Base-by-base conservation (phyloP, 2,888 invertebrate genomes). In the Caenorhabditis virilis region DNA sequence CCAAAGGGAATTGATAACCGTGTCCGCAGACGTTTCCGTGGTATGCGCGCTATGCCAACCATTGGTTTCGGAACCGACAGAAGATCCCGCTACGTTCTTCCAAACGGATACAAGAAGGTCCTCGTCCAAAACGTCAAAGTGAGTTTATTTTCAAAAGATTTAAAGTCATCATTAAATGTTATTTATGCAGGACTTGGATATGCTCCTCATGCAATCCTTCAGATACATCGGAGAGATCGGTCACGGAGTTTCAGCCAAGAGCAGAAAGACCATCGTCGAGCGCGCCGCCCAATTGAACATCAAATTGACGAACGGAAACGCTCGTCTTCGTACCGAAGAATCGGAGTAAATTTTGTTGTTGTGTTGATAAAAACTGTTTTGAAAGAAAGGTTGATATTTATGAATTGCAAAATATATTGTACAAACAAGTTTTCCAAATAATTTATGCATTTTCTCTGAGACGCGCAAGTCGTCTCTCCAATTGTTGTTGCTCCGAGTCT, bases 1-100 rank as follows among this genome's bases (percentile, higher is more conserved):
- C 98, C 98, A 20, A 95, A 95, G 88, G 98, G 98, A 93, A 99
- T 98, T 87, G 98, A 99, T 88, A 98, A 99, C 90, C 90, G 97
- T 87, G 97, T 98, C 47, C 90, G 98, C 79, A 90, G 98, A 85
- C 90, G 95, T 79, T 98, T 98, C 88, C 98, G 98, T 91, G 98
- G 98, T 27, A 95, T 95, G 85, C 93, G 91, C 84, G 87, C 92
- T 88, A 98, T 99, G 98, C 98, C 98, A 74, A 95, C 90, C 85
- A 95, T 99, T 85, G 98, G 98, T 89, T 98, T 95, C 85, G 97
- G 98, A 77, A 93, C 93, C 79, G 91, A 91, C 86, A 90, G 91
- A 84, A 91, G 91, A 84, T 95, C 95, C 62, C 91, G 90, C 84
- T 95, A 97, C 86, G 92, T 98, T 90, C 89, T 97, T 30, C 97